These are phyloP conservation scores for Chaitophorus viminalis DNA, from an alignment of 2,888 invertebrate species.

Conservation along the genomic window DNA sequence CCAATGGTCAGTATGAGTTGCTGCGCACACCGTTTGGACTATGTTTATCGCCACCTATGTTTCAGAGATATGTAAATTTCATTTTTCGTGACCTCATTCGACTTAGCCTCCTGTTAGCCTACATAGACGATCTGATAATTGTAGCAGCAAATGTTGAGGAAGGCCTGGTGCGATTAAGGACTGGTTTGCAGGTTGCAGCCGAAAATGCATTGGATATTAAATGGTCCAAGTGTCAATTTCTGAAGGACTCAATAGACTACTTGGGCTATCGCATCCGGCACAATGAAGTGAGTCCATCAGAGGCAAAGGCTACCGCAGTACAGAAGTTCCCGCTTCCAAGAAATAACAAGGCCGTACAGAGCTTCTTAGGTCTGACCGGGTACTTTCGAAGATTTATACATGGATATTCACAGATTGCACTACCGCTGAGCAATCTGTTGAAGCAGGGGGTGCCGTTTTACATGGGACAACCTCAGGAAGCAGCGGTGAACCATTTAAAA, in stretches of 20 bases:
- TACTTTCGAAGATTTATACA: background rate
- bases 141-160: background rate
- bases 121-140: conserved; percentile 4
- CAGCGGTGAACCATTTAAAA: background rate
- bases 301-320: conserved; percentile 44
- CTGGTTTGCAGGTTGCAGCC: background rate
- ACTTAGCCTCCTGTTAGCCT: background rate
- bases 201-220: conserved; percentile 5
- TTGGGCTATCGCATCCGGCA: conserved; percentile 8
- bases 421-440: conserved; percentile 7
- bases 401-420: background rate
- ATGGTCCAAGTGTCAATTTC: background rate
- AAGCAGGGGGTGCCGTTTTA: background rate
- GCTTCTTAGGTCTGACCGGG: background rate
- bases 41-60: conserved; percentile 15
- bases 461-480: background rate
- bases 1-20: conserved; percentile 57
- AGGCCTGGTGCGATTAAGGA: background rate
- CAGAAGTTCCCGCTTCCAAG: background rate
- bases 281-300: conserved; percentile 3
- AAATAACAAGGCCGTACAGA: background rate
- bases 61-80: conserved; percentile 65
- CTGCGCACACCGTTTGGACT: conserved; percentile 41
- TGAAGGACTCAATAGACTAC: background rate
- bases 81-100: background rate